Base-by-base conservation (phyloP, 2,797 vertebrate genomes). In the Sus cebifrons region DNA sequence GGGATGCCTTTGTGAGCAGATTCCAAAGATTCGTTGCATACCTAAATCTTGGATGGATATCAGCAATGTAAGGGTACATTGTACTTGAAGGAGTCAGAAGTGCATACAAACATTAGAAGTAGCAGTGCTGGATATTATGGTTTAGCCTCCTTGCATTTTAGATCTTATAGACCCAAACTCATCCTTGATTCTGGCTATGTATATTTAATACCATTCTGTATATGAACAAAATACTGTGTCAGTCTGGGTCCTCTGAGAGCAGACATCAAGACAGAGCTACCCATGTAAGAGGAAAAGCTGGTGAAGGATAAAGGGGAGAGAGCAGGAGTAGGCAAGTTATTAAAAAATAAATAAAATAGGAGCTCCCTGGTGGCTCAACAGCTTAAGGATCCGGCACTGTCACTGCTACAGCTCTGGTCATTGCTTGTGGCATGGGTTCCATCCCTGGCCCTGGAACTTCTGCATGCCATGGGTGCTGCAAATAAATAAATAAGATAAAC, bases 231-330 rank as follows among this genome's bases (percentile, higher is more conserved):
- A 58, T 74, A 40, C 52, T 44, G 36, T 60, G 36, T 49, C 20
- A n/a, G 20, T 65, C 49, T 83, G 78, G 8, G 60, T 83, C 62
- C 49, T 89, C 60, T 89, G 92, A 94, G 78, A 83, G 49, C 68
- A 49, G 13, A 64, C 27, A 49, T 83, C 78, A 75, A 67, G 36
- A 83, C 36, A 83, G 68, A 94, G 75, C 32, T 89, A 49, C 36
- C 29, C 29, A 1, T 83, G 68, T 75, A 60, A 89, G 70, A 89
- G 78, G 78, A 68, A 68, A 83, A 75, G 23, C 29, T 54, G 14
- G 2, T 74, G 79, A 89, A 17, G 9, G 21, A 75, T 83, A 75
- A 83, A 89, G 29, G 10, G 13, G 29, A 67, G 23, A 58, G 52
- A 89, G 36, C 21, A 29, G 78, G 52, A 60, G 52, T 5, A 60